phyloP scores from a whole-genome alignment of 2,888 invertebrate genomes.

The Therioaphis trifolii region DNA sequence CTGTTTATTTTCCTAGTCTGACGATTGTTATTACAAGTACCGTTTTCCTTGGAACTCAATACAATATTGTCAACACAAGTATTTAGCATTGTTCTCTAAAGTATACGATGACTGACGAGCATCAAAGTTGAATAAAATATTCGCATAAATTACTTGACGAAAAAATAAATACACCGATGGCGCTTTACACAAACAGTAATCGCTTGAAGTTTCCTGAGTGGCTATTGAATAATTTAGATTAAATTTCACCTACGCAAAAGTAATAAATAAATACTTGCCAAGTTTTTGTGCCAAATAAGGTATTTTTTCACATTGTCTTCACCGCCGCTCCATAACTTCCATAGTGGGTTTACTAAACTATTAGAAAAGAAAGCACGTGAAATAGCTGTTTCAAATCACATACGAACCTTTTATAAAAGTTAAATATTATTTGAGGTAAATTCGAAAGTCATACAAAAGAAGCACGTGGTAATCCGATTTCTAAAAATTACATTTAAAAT shows the following conservation, averaged over 20 bases:
- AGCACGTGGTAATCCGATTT: background rate
- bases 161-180: background rate
- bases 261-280: constrained; percentile 35
- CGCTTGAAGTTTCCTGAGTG: background rate
- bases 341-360: background rate
- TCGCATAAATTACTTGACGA: background rate
- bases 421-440: constrained; percentile 1
- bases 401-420: constrained; percentile 6
- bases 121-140: background rate
- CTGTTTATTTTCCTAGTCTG: background rate
- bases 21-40: too few relatives aligned
- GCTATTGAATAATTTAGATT: constrained; percentile 19
- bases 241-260: constrained; percentile 46
- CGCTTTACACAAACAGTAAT: background rate
- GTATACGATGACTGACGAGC: background rate
- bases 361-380: constrained; percentile 44
- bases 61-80: background rate
- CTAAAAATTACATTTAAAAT: background rate
- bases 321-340: background rate
- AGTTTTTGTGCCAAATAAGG: constrained; percentile 58
- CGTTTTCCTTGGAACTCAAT: background rate
- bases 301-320: constrained; percentile 41
- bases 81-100: background rate
- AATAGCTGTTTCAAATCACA: constrained; percentile 29
- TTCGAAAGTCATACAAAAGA: constrained; percentile 46